Percentiles rank a stretch among this genome's conserved stretches.
These are phyloP conservation scores for Arizona elegans DNA, from an alignment of 2,113 vertebrate genomes.

Conservation along the genomic window DNA sequence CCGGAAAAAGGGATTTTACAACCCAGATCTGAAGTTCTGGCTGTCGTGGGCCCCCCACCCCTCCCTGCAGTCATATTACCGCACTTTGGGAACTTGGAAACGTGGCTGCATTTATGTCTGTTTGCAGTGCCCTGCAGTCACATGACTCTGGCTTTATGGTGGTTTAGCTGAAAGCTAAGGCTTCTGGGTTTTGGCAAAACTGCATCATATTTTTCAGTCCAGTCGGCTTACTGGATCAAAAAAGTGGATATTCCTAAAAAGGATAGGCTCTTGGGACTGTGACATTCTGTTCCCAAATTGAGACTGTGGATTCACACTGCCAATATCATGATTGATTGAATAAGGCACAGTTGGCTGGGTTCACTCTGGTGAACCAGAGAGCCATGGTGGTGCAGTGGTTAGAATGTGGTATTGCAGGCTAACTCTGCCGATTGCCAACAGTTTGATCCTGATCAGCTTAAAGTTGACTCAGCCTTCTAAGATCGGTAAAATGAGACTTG, in stretches of 20 bases:
- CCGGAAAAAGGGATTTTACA: background rate
- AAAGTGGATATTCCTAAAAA: background rate
- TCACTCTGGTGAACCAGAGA: background rate
- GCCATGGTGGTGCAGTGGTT: background rate
- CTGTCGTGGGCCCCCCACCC: accelerated
- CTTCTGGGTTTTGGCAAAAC: background rate
- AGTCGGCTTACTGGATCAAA: background rate
- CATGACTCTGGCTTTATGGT: background rate
- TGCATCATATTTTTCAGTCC: background rate
- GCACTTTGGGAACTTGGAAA: background rate
- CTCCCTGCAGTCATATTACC: background rate
- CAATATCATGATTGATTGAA: background rate
- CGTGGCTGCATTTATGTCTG: background rate
- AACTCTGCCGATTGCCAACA: background rate
- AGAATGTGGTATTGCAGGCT: background rate
- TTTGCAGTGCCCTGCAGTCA: background rate
- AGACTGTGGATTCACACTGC: background rate
- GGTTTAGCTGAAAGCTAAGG: background rate
- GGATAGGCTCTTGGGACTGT: background rate
- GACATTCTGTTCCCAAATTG: background rate
- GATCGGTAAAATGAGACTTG: background rate
- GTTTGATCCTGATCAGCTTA: background rate
- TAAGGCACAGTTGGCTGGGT: background rate
- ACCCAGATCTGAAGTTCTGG: background rate
- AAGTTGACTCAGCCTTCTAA: background rate